Evolutionary conservation across 2,113 vertebrate species (phyloP).

Genomic region (Ranitomeya variabilis): DNA sequence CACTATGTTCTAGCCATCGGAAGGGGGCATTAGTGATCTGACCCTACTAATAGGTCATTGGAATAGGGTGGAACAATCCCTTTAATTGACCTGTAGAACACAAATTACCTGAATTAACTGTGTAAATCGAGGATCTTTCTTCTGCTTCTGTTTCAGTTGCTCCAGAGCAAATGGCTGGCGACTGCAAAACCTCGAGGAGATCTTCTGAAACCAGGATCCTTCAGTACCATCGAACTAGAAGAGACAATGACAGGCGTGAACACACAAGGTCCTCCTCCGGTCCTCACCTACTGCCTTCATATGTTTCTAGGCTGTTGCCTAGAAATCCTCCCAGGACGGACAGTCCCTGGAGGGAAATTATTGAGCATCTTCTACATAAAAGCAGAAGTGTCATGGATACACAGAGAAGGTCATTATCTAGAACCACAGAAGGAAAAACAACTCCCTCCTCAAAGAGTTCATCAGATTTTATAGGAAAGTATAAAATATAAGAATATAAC

Average conservation of each 20-base stretch:
- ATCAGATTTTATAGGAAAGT: too few relatives aligned
- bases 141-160: slow-evolving; percentile 85
- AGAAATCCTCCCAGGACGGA: background rate
- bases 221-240: slow-evolving; percentile 82
- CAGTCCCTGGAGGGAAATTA: background rate
- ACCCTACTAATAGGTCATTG: too few relatives aligned
- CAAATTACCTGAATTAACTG: slow-evolving; percentile 79
- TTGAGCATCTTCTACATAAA: background rate
- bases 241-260: background rate
- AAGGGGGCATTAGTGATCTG: too few relatives aligned
- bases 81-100: background rate
- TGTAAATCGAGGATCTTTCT: slow-evolving; percentile 82
- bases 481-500: too few relatives aligned
- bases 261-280: background rate
- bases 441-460: too few relatives aligned
- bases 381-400: background rate
- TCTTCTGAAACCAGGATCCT: slow-evolving; percentile 90
- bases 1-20: too few relatives aligned
- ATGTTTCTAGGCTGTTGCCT: background rate
- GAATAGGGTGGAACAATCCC: background rate
- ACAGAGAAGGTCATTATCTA: background rate
- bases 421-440: background rate
- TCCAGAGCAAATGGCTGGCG: slow-evolving; percentile 86
- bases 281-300: background rate
- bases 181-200: slow-evolving; percentile 90